phyloP scores from a whole-genome alignment of 2,888 invertebrate species.

The Julus scanicus region DNA sequence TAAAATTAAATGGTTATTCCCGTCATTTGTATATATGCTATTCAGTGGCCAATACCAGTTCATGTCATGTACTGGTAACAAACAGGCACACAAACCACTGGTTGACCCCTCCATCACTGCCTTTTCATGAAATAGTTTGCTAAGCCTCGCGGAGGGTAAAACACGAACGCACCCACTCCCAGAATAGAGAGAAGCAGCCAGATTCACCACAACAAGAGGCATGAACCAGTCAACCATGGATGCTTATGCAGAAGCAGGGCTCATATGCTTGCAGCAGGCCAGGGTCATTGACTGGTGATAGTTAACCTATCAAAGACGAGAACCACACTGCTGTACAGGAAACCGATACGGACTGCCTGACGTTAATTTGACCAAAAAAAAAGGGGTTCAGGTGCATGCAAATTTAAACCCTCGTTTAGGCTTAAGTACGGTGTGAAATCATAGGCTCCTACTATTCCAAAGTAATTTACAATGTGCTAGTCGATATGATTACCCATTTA shows the following conservation, averaged over 20 bases:
- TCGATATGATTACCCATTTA: not conserved
- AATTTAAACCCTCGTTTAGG: not conserved
- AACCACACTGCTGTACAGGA: not conserved
- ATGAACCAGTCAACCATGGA: slow-evolving; percentile 4
- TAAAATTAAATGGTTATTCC: not conserved
- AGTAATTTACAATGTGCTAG: not conserved
- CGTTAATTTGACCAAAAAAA: not conserved
- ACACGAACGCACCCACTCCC: not conserved
- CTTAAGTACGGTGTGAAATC: not conserved
- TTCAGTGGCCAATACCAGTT: not conserved
- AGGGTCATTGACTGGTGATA: slow-evolving; percentile 8
- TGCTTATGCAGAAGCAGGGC: not conserved
- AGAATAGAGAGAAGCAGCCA: not conserved
- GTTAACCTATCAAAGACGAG: not conserved
- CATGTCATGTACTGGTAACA: not conserved
- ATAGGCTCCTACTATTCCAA: not conserved
- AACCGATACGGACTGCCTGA: slow-evolving; percentile 23
- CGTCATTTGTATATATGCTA: not conserved
- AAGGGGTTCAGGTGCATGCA: not conserved
- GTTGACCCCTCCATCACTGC: not conserved
- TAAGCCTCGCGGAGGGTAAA: not conserved
- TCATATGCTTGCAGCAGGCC: not conserved
- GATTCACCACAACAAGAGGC: not conserved
- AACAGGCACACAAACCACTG: not conserved
- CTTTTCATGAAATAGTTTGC: not conserved